Percentiles rank a stretch among this genome's conserved stretches.
Evolutionary conservation across 1,140 invertebrate genomes (phyloP).

Genomic region (Gonioctena quinquepunctata): DNA sequence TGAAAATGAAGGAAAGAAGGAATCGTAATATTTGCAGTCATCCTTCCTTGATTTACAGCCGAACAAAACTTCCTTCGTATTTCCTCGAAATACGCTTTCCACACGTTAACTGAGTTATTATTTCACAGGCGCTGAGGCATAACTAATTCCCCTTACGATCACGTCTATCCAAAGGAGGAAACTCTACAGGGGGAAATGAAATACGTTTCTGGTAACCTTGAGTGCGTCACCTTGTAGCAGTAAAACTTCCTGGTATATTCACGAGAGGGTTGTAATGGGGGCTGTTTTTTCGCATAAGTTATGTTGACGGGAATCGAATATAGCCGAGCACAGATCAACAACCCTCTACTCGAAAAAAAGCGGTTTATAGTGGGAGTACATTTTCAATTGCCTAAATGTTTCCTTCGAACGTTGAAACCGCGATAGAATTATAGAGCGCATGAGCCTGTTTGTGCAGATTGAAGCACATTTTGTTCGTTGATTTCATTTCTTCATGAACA

Average conservation of each 20-base stretch:
- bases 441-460: too few species aligned
- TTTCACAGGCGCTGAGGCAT: too few species aligned
- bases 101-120: too few species aligned
- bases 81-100: not conserved
- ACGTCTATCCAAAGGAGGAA: not conserved
- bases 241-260: not conserved
- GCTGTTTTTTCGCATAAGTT: not conserved
- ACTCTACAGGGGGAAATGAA: not conserved
- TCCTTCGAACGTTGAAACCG: too few species aligned
- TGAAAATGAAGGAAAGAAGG: too few species aligned
- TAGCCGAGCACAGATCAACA: not conserved
- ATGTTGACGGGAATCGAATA: not conserved
- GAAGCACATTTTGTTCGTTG: too few species aligned
- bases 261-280: not conserved
- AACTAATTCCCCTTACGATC: not conserved
- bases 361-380: too few species aligned
- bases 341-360: not conserved
- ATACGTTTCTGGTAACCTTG: not conserved
- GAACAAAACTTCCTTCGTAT: not conserved
- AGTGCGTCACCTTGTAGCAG: not conserved
- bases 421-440: too few species aligned
- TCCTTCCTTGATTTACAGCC: not conserved
- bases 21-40: too few species aligned
- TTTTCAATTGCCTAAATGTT: too few species aligned
- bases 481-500: too few species aligned